Percentiles rank a stretch among this genome's conserved stretches.
Conservation (phyloP, 2,113 vertebrate genomes). For the Pollachius pollachius region DNA sequence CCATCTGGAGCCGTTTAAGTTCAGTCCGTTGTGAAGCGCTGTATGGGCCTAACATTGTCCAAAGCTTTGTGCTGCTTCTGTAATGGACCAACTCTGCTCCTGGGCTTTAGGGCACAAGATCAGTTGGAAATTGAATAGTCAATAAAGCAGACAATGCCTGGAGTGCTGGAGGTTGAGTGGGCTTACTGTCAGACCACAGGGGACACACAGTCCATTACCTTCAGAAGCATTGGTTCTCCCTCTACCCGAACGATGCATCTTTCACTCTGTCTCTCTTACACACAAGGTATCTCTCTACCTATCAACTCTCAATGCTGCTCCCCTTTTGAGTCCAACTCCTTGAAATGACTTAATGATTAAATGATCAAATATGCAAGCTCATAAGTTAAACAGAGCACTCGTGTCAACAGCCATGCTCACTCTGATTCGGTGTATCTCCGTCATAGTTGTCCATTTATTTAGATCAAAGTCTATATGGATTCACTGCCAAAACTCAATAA, state of each 20-base stretch:
- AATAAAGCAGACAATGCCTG: constrained; percentile 43
- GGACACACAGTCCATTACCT: constrained; percentile 66
- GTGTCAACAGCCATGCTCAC: not conserved
- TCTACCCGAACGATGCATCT: not conserved
- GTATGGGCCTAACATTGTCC: too few species aligned
- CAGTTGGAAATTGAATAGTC: constrained; percentile 52
- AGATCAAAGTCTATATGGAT: not conserved
- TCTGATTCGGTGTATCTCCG: not conserved
- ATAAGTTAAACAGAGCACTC: not conserved
- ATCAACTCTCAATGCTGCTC: too few species aligned
- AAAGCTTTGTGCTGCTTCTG: not conserved
- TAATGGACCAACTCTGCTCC: constrained; percentile 7
- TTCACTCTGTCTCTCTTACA: not conserved
- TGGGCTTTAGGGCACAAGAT: constrained; percentile 27
- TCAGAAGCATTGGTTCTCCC: constrained; percentile 52
- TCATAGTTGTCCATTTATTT: not conserved
- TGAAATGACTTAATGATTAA: not conserved
- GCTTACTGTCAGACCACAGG: constrained; percentile 47
- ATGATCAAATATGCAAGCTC: not conserved
- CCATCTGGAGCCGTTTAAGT: too few species aligned
- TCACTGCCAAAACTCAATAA: not conserved
- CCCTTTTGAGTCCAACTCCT: not conserved
- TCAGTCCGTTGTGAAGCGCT: too few species aligned
- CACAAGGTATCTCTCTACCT: too few species aligned
- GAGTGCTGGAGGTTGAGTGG: constrained; percentile 50